phyloP scores from a whole-genome alignment of 2,113 vertebrate species.

The Elanus axillaris region DNA sequence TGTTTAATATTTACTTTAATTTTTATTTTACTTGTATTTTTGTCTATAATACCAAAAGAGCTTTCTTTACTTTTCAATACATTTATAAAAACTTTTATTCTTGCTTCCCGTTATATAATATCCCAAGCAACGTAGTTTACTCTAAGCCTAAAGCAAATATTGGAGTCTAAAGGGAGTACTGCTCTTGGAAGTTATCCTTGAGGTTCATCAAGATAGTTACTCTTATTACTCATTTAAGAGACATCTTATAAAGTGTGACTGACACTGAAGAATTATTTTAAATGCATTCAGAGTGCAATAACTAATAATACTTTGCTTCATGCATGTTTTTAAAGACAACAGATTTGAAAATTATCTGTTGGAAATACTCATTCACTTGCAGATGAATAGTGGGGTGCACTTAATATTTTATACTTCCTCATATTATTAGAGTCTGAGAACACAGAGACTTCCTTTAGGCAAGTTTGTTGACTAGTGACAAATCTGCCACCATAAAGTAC shows the following conservation, averaged over 20 bases:
- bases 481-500: conserved; percentile 29
- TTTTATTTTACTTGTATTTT: background rate
- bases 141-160: background rate
- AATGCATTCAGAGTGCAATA: background rate
- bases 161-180: background rate
- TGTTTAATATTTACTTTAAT: background rate
- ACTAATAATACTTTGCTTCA: background rate
- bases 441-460: background rate
- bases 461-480: background rate
- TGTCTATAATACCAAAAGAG: background rate
- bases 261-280: background rate
- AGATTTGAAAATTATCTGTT: background rate
- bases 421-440: background rate
- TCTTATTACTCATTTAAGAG: background rate
- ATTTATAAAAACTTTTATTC: background rate
- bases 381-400: background rate
- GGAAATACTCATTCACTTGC: background rate
- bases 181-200: background rate
- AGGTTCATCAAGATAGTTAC: background rate
- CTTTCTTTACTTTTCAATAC: background rate
- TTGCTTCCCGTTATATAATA: background rate
- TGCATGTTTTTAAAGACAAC: background rate
- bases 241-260: background rate
- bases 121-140: background rate
- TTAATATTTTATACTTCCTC: conserved; percentile 1